These are phyloP conservation scores for Sminthurinus aureus DNA, from an alignment of 2,888 invertebrate species.

Conservation along the genomic window DNA sequence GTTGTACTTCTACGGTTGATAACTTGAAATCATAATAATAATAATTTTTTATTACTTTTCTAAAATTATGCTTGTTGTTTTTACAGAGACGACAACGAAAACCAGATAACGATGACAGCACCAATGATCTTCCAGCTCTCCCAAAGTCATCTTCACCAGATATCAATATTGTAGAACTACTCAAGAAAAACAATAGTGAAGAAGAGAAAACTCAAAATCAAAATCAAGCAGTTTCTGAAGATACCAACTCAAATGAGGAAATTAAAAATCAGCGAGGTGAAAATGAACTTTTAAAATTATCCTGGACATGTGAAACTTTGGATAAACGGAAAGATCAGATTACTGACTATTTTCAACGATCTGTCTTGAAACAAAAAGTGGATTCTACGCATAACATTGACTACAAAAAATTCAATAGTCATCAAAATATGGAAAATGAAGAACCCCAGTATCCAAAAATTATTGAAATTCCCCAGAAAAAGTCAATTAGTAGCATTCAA, in stretches of 20 bases:
- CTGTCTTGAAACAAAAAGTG: constrained; percentile 26
- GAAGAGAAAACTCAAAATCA: not conserved
- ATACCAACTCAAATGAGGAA: not conserved
- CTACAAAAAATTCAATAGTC: not conserved
- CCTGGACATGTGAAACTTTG: constrained; percentile 33
- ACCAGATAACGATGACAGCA: constrained; percentile 16
- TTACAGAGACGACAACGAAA: constrained; percentile 18
- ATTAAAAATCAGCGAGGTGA: not conserved
- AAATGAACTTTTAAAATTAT: constrained; percentile 23
- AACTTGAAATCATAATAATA: not conserved
- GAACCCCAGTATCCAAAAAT: not conserved
- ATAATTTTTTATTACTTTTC: not conserved
- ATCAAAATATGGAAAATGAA: not conserved
- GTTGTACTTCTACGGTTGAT: not conserved
- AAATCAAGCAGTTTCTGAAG: not conserved
- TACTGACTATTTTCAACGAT: constrained; percentile 28
- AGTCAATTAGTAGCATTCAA: not conserved
- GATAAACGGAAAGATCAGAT: constrained; percentile 30
- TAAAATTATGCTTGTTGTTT: not conserved
- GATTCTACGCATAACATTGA: not conserved
- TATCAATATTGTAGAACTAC: not conserved
- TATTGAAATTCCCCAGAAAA: not conserved
- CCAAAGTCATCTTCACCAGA: not conserved
- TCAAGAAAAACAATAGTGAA: not conserved
- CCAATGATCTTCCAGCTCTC: not conserved